Base-by-base conservation (phyloP, 2,888 invertebrate species). In the Glyphotaelius pellucidus region DNA sequence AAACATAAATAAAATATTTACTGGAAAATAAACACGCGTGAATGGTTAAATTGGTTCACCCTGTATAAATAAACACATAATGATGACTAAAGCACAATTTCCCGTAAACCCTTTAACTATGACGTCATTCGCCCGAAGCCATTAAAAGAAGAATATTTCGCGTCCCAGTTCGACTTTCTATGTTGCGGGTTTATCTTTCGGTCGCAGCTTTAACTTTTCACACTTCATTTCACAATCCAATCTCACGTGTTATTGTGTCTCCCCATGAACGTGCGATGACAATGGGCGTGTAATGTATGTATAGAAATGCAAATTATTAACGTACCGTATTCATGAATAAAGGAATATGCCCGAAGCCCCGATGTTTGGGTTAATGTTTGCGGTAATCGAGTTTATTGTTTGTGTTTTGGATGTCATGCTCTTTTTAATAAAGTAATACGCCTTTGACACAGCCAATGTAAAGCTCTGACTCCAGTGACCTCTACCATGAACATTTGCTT, bases 201-300 rank as follows among this genome's bases (percentile, higher is more conserved):
- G 42, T 31, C 89, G 81, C 93, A 93, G 93, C 92, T 92, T 88
- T 87, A 86, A 90, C 89, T 93, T 80, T 91, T 92, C 86, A 87
- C 92, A 90, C 92, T 92, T 90, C 92, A 93, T 92, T 93, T 91
- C 92, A 92, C 93, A 93, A 93, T 92, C 91, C 93, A 92, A 93
- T 93, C 92, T 92, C 92, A 91, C 91, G 85, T 80, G 88, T 80
- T 90, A 80, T 92, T 88, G 88, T 91, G 88, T 91, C 89, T 85
- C 47, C 19, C 90, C 86, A 91, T 92, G 91, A 90, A 91, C 89
- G 47, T 35, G 83, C 90, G 83, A 92, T 92, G 90, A 92, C 91
- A 92, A 91, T 89, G 90, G 85, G 89, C 67, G 31, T 86, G 32
- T 38, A 86, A 81, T 31, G n/a, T 90, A 85, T 67, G 67, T 35